Percentiles rank a stretch among this genome's conserved stretches.
Conservation (phyloP, 1,140 invertebrate genomes). For the Mylabris phalerata region DNA sequence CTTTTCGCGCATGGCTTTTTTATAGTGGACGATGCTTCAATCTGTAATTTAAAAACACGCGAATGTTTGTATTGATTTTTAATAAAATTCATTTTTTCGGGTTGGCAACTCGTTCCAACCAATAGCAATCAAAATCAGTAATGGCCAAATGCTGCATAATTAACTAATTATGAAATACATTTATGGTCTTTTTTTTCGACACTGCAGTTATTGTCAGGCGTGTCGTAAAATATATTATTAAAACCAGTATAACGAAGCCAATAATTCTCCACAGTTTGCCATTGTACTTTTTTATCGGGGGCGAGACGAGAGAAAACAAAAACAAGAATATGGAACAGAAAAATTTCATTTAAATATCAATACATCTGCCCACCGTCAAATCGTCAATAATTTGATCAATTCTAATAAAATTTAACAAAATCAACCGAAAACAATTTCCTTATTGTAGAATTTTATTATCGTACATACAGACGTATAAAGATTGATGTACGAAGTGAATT, state of each 20-base stretch:
- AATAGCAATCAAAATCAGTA: slow-evolving; percentile 39
- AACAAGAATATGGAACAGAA: too few species aligned
- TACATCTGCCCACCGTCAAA: too few species aligned
- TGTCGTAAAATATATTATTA: slow-evolving; percentile 33
- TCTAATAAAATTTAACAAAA: too few species aligned
- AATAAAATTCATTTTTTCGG: slow-evolving; percentile 42
- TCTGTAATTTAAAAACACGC: slow-evolving; percentile 42
- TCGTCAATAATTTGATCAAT: too few species aligned
- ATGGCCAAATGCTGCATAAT: slow-evolving; percentile 40
- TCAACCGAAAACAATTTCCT: too few species aligned
- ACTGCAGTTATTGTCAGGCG: slow-evolving; percentile 22
- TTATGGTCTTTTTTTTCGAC: slow-evolving; percentile 32
- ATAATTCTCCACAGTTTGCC: too few species aligned
- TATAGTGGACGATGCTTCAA: slow-evolving; percentile 37
- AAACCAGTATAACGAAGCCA: background rate
- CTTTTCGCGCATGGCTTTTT: slow-evolving; percentile 42
- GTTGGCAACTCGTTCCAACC: slow-evolving; percentile 38
- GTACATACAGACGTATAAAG: too few species aligned
- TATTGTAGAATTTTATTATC: too few species aligned
- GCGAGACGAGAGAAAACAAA: too few species aligned
- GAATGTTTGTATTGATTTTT: slow-evolving; percentile 42
- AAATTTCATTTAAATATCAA: too few species aligned
- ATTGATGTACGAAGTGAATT: too few species aligned
- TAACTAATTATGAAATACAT: slow-evolving; percentile 39
- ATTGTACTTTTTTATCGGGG: too few species aligned